Conservation (phyloP, 2,888 invertebrate species). For the Dicycla oo region DNA sequence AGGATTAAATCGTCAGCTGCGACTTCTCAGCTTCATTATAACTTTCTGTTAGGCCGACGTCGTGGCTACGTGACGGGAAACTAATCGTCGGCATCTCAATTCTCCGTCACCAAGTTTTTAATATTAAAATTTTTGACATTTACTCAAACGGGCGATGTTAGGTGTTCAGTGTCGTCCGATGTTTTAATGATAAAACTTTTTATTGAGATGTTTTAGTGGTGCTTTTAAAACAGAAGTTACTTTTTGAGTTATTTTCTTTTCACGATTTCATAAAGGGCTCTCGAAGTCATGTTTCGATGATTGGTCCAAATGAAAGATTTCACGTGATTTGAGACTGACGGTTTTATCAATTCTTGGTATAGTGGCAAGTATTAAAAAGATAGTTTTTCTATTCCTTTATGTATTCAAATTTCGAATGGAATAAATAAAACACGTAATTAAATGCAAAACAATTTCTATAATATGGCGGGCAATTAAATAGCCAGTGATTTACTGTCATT, state of each 20-base stretch:
- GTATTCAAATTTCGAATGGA: background rate
- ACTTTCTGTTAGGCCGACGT: constrained; percentile 57
- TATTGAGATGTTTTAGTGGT: constrained; percentile 56
- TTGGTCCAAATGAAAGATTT: background rate
- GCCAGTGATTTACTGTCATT: background rate
- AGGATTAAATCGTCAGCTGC: constrained; percentile 59
- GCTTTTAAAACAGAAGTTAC: constrained; percentile 47
- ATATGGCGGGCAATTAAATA: background rate
- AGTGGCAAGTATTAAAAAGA: rapidly evolving
- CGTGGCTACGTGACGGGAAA: constrained; percentile 54
- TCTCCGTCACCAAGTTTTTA: constrained; percentile 42
- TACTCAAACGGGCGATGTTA: constrained; percentile 42
- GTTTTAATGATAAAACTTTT: constrained; percentile 64
- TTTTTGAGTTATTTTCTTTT: constrained; percentile 32
- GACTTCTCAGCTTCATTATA: constrained; percentile 62
- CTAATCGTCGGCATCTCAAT: constrained; percentile 58
- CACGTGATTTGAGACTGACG: background rate
- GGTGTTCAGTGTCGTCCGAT: constrained; percentile 41
- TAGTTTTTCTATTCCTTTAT: background rate
- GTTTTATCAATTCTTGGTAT: background rate
- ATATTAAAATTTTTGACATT: constrained; percentile 46
- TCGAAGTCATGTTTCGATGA: constrained; percentile 2
- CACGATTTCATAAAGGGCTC: constrained; percentile 22
- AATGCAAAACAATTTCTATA: background rate
- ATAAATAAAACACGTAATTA: background rate